A percentile compares a stretch with the other conserved stretches of the same genome.
Conservation (phyloP, 1,140 invertebrate genomes). For the Hycleus cichorii region DNA sequence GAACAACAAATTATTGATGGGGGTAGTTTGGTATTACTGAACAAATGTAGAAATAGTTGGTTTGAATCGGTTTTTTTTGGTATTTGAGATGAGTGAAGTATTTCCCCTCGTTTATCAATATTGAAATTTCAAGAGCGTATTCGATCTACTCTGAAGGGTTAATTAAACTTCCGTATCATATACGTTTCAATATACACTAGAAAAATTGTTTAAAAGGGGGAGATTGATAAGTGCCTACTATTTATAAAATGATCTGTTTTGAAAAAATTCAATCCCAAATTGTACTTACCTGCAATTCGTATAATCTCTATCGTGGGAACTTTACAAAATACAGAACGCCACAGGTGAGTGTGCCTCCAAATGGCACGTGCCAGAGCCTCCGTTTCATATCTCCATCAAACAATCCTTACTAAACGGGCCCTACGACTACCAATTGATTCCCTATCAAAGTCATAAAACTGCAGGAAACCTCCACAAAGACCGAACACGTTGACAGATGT, state of each 20-base stretch:
- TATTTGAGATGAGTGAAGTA: too few relatives aligned
- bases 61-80: too few relatives aligned
- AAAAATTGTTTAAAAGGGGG: background rate
- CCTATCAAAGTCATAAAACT: too few relatives aligned
- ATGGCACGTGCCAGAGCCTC: slow-evolving; percentile 3
- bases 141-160: slow-evolving; percentile 5
- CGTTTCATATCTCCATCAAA: slow-evolving; percentile 12
- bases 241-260: background rate
- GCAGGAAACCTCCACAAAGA: too few relatives aligned
- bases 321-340: background rate
- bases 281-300: background rate
- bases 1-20: too few relatives aligned
- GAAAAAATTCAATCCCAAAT: slow-evolving; percentile 1
- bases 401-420: slow-evolving; percentile 8
- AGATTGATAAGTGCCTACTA: background rate
- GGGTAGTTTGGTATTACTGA: too few relatives aligned
- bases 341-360: slow-evolving; percentile 13
- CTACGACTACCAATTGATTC: background rate
- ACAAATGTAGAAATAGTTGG: too few relatives aligned
- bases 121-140: slow-evolving; percentile 17
- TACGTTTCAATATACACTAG: background rate
- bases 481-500: too few relatives aligned
- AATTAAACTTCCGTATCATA: slow-evolving; percentile 7
- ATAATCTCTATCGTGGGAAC: slow-evolving; percentile 5
- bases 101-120: slow-evolving; percentile 17